phyloP scores from a whole-genome alignment of 2,113 vertebrate genomes.

The Phalacrocorax pelagicus region DNA sequence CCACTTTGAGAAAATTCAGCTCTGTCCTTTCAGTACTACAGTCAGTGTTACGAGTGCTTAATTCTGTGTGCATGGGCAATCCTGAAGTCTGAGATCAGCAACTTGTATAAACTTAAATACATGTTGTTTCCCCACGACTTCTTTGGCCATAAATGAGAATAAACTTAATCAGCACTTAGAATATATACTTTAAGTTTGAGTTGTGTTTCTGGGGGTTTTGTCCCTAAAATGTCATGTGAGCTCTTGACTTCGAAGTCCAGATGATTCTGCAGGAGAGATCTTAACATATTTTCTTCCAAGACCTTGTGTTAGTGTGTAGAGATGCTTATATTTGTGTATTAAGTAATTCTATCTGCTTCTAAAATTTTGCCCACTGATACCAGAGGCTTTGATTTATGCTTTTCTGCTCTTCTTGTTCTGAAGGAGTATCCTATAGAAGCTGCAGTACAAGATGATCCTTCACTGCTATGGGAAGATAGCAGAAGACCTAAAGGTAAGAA shows the following conservation, averaged over 20 bases:
- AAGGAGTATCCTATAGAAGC: slow-evolving; percentile 50
- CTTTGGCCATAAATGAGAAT: not conserved
- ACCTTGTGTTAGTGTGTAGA: not conserved
- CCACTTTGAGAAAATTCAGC: not conserved
- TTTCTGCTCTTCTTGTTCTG: not conserved
- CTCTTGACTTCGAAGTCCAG: not conserved
- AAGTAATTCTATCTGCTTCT: not conserved
- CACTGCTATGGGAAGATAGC: slow-evolving; percentile 22
- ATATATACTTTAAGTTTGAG: not conserved
- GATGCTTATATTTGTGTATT: not conserved
- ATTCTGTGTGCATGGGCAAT: not conserved
- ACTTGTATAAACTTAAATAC: not conserved
- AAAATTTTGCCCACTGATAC: not conserved
- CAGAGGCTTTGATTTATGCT: not conserved
- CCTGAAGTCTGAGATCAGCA: not conserved
- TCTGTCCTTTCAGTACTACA: not conserved
- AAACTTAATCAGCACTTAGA: not conserved
- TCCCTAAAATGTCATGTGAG: not conserved
- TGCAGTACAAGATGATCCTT: slow-evolving; percentile 5
- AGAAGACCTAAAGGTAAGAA: slow-evolving; percentile 66
- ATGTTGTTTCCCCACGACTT: not conserved
- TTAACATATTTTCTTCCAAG: not conserved
- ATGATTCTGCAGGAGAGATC: not conserved
- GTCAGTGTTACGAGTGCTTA: not conserved
- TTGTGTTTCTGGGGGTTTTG: not conserved